Base-by-base conservation (phyloP, 2,113 vertebrate genomes). In the Amblyornis subalaris region DNA sequence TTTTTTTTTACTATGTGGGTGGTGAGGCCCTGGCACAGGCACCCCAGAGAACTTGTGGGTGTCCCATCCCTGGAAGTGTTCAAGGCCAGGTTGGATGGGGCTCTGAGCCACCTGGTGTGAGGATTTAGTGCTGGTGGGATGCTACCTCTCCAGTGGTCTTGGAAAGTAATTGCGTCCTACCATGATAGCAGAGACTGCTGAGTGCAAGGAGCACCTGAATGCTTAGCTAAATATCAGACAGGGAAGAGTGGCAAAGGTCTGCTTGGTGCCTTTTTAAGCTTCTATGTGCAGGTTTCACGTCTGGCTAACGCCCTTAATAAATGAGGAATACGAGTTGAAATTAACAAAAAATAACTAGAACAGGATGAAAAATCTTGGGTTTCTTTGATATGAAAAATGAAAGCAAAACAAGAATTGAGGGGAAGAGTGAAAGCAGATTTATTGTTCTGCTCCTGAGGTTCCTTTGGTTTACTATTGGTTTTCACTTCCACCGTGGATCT, bases 181-280 rank as follows among this genome's bases (percentile, higher is more conserved):
- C 22, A 14, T 0, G 1, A 45, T 0, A 10, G 17, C 12, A 17
- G n/a, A 48, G 58, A 31, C 15, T 55, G 31, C 8, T 10, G 53
- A 69, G n/a, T 6, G n/a, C 1, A 8, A 57, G 64, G n/a, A 62
- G 11, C 25, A 65, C 36, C 22, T 29, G 19, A 69, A 33, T 31
- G 29, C 75, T 82, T 6, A 24, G 22, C 42, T 58, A 47, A 74
- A 88, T 73, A 50, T 38, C 64, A 35, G 16, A 21, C 0, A 35
- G 8, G 10, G 36, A 86, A 8, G 69, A 29, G 20, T 7, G 10
- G 28, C 42, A 76, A 62, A 72, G 44, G 2, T 45, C 26, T 50
- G 21, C 25, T 23, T 28, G 10, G 9, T 57, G 33, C 3, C 0
- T 78, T 57, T 77, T n/a, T n/a, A 71, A 81, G 36, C 11, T 62